Conservation (phyloP, 2,888 invertebrate species). For the Oasisia sp. region DNA sequence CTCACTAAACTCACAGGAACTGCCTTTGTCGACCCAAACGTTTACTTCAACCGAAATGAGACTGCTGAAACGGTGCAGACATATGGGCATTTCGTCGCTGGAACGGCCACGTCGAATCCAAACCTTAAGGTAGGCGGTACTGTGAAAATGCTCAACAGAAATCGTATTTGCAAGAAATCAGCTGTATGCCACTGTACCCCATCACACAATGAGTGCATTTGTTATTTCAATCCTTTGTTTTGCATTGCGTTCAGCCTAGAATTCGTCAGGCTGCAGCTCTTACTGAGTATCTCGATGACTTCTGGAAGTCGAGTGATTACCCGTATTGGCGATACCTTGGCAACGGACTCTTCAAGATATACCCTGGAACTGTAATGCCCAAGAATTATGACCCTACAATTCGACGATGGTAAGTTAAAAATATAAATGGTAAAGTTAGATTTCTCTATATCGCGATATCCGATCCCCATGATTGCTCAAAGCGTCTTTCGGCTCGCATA, state of each 20-base stretch:
- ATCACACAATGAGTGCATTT: not conserved
- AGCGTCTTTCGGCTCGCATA: too few relatives aligned
- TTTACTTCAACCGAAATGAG: not conserved
- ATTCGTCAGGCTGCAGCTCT: not conserved
- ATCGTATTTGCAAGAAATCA: not conserved
- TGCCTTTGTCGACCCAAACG: not conserved
- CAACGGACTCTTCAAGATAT: not conserved
- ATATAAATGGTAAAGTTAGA: too few relatives aligned
- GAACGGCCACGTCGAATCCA: not conserved
- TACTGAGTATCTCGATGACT: not conserved
- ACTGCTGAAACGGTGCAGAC: not conserved
- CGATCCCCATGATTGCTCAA: too few relatives aligned
- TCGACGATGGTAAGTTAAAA: not conserved
- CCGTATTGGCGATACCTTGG: conserved; percentile 13
- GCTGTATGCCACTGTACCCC: not conserved
- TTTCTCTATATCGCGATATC: too few relatives aligned
- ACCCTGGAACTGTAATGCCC: not conserved
- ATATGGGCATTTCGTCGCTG: not conserved
- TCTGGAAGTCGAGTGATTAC: not conserved
- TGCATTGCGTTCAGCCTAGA: not conserved
- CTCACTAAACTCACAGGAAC: not conserved
- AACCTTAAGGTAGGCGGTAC: not conserved
- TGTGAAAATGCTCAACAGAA: not conserved
- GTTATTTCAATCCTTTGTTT: not conserved
- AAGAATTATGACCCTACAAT: not conserved